phyloP scores from a whole-genome alignment of 2,797 vertebrate genomes.

The Chromobotia macracanthus region DNA sequence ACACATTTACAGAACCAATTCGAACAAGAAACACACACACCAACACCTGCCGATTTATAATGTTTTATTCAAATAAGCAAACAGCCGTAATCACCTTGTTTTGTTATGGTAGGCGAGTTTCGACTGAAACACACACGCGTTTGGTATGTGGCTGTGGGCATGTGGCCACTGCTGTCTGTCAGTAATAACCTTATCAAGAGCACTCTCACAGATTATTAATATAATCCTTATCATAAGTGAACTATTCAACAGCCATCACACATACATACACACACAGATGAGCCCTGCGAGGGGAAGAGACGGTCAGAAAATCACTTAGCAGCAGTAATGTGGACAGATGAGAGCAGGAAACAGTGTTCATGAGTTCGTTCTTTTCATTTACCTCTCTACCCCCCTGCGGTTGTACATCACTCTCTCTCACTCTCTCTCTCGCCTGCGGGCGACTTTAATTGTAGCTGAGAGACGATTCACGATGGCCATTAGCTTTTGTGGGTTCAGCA shows the following conservation, averaged over 20 bases:
- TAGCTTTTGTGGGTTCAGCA: slow-evolving; percentile 64
- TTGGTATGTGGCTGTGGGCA: not conserved
- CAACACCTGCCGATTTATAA: slow-evolving; percentile 24
- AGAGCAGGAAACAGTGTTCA: slow-evolving; percentile 27
- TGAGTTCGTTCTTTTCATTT: slow-evolving; percentile 30
- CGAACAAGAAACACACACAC: not conserved
- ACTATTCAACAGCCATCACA: slow-evolving; percentile 34
- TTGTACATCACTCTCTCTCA: not conserved
- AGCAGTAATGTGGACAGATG: slow-evolving; percentile 46
- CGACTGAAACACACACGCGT: too few species aligned
- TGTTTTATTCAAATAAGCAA: slow-evolving; percentile 33
- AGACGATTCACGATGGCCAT: slow-evolving; percentile 60
- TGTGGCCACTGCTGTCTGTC: slow-evolving; percentile 19
- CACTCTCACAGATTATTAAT: slow-evolving; percentile 21
- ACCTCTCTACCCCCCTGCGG: slow-evolving; percentile 6
- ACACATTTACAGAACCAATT: slow-evolving; percentile 18
- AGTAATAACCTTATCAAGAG: slow-evolving; percentile 25
- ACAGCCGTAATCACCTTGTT: slow-evolving; percentile 12
- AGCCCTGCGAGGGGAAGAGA: not conserved
- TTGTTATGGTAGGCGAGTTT: not conserved
- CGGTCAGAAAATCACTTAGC: slow-evolving; percentile 42
- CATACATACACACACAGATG: slow-evolving; percentile 8
- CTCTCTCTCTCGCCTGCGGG: slow-evolving; percentile 23
- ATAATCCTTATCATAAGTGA: slow-evolving; percentile 26
- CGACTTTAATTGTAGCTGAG: slow-evolving; percentile 54